Base-by-base conservation (phyloP, 2,888 invertebrate species). In the Phortica magna region DNA sequence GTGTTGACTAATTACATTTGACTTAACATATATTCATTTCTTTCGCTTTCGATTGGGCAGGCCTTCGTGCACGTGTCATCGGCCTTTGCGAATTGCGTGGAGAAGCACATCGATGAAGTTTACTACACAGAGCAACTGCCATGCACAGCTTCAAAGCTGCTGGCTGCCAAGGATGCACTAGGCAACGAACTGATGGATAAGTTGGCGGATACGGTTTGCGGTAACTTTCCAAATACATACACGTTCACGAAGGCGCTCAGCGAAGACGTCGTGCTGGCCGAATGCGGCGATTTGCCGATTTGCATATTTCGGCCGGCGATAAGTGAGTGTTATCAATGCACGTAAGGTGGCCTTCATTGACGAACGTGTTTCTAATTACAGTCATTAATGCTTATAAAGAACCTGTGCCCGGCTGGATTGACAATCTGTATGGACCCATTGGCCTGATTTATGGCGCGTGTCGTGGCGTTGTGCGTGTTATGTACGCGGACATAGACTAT, bases 241-340 rank as follows among this genome's bases (percentile, higher is more conserved):
- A 94, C 95, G 5, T 95, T 93, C 88, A 95, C 96, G 7, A 96
- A 96, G 91, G 94, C 95, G 7, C 90, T 96, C 76, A 95, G 95
- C 0, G 96, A 96, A 89, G 93, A 94, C 79, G 85, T 94, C 41
- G 91, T 95, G 5, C 90, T 93, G 53, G 92, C 92, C 74, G 93
- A 94, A 81, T 93, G 93, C 0, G 92, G 91, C 55, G 93, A 92
- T 19, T 88, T 96, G 74, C 96, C 96, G 0, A 83, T 95, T 3
- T 94, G 94, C 78, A 93, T 96, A 76, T 94, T 95, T 81, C 92
- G 96, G 70, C 96, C 96, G 0, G 95, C 95, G n/a, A 94, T 96
- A 79, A 94, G 94, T 93, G 89, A 90, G 91, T 88, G 48, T 48
- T 48, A 48, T 0, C 7, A 48, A 6, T 2, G 48, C 48, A 48